Evolutionary conservation across 1,140 invertebrate genomes (phyloP).

Genomic region (Drosophila nikananu): DNA sequence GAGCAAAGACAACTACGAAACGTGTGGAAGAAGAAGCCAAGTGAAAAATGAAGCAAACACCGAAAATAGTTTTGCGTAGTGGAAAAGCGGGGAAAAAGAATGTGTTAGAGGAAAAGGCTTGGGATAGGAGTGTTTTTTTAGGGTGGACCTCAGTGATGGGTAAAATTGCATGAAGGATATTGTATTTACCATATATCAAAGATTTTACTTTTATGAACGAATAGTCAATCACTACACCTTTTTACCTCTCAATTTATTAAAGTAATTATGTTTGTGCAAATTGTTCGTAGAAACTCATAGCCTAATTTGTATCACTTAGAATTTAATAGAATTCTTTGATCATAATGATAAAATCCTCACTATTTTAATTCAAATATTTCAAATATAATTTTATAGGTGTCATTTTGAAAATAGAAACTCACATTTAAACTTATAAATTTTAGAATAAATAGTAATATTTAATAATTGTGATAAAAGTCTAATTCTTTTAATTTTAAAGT

Average conservation of each 20-base stretch:
- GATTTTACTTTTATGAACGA: too few relatives aligned
- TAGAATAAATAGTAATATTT: not conserved
- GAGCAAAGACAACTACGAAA: constrained; percentile 41
- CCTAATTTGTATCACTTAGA: too few relatives aligned
- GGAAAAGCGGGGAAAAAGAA: constrained; percentile 7
- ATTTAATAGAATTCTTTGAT: too few relatives aligned
- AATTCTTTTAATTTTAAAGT: too few relatives aligned
- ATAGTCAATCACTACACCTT: too few relatives aligned
- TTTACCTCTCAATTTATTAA: too few relatives aligned
- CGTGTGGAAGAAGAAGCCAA: constrained; percentile 36
- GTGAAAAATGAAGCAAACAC: constrained; percentile 58
- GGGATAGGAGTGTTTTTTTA: constrained; percentile 25
- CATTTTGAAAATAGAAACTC: not conserved
- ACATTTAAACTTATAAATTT: not conserved
- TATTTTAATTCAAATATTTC: not conserved
- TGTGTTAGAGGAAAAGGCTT: constrained; percentile 8
- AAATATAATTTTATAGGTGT: too few relatives aligned
- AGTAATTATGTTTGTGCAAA: too few relatives aligned
- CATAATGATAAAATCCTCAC: too few relatives aligned
- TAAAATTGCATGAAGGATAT: not conserved
- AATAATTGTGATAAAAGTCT: not conserved
- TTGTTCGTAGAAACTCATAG: too few relatives aligned
- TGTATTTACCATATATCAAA: too few relatives aligned
- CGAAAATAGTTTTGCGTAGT: constrained; percentile 50
- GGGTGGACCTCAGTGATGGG: constrained; percentile 17